These are phyloP conservation scores for Hydrocynus forskahlii DNA, from an alignment of 2,797 vertebrate genomes.

Conservation along the genomic window DNA sequence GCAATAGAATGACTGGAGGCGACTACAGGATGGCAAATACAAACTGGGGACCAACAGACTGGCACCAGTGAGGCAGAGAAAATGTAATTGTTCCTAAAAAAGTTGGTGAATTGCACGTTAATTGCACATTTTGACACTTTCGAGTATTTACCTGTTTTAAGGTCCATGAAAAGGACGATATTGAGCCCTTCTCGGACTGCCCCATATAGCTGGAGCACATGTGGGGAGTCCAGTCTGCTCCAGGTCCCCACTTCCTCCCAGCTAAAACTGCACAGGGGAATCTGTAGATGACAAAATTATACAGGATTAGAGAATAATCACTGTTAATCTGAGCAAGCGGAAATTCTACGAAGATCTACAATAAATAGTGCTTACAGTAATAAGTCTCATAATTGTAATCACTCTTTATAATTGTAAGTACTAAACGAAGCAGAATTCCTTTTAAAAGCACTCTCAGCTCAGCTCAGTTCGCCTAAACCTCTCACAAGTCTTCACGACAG, in stretches of 20 bases:
- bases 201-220: slow-evolving; percentile 88
- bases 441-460: too few species aligned
- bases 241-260: slow-evolving; percentile 88
- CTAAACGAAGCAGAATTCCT: too few species aligned
- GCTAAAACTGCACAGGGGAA: slow-evolving; percentile 85
- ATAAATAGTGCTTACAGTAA: not conserved
- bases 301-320: not conserved
- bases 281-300: slow-evolving; percentile 68
- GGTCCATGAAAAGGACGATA: slow-evolving; percentile 92
- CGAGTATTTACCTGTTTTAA: slow-evolving; percentile 84
- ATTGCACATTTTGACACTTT: not conserved
- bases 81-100: not conserved
- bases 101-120: not conserved
- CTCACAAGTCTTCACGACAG: too few species aligned
- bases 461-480: too few species aligned
- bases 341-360: not conserved
- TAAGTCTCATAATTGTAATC: too few species aligned
- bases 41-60: not conserved
- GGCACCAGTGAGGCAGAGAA: not conserved
- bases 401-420: too few species aligned
- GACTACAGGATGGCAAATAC: too few species aligned
- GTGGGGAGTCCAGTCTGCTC: slow-evolving; percentile 81
- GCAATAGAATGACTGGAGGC: too few species aligned
- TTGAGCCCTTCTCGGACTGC: slow-evolving; percentile 88
- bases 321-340: not conserved